A percentile compares a stretch with the other conserved stretches of the same genome.
phyloP scores from a whole-genome alignment of 2,888 invertebrate genomes.

The Electrophaes corylata region DNA sequence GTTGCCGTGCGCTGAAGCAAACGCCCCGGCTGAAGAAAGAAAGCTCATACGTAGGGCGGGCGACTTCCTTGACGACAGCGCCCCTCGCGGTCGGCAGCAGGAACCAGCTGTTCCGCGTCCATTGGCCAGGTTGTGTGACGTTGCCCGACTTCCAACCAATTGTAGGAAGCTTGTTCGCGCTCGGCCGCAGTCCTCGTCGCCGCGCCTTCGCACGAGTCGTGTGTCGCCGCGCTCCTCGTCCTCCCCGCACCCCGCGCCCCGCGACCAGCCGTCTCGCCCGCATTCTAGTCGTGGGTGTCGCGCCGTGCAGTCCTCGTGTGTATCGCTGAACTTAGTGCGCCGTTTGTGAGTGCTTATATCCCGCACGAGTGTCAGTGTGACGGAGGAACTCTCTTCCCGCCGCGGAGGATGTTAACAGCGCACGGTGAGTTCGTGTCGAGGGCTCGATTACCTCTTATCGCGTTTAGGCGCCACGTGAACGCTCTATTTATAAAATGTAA shows the following conservation, averaged over 20 bases:
- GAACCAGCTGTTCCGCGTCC: conserved; percentile 55
- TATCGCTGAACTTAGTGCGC: conserved; percentile 81
- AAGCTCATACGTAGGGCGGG: conserved; percentile 81
- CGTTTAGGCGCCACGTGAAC: conserved; percentile 77
- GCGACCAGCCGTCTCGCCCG: conserved; percentile 72
- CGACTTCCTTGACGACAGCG: conserved; percentile 70
- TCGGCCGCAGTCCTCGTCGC: conserved; percentile 81
- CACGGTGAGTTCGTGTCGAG: conserved; percentile 76
- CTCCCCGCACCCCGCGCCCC: conserved; percentile 76
- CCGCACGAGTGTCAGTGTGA: conserved; percentile 82
- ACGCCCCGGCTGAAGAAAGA: conserved; percentile 81
- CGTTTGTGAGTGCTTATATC: conserved; percentile 81
- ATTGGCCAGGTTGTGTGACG: conserved; percentile 75
- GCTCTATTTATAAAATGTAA: conserved; percentile 82
- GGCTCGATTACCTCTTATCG: conserved; percentile 68
- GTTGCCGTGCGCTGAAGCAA: conserved; percentile 73
- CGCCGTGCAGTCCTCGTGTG: conserved; percentile 83
- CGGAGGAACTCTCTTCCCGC: conserved; percentile 71
- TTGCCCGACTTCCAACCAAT: conserved; percentile 73
- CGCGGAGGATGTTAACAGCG: conserved; percentile 84
- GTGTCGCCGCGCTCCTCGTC: conserved; percentile 70
- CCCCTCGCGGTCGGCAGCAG: conserved; percentile 58
- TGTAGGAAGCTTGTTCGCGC: conserved; percentile 65
- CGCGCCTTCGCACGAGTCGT: conserved; percentile 80
- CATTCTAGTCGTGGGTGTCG: conserved; percentile 84